phyloP scores from a whole-genome alignment of 2,113 vertebrate genomes.

The Colinus virginianus region DNA sequence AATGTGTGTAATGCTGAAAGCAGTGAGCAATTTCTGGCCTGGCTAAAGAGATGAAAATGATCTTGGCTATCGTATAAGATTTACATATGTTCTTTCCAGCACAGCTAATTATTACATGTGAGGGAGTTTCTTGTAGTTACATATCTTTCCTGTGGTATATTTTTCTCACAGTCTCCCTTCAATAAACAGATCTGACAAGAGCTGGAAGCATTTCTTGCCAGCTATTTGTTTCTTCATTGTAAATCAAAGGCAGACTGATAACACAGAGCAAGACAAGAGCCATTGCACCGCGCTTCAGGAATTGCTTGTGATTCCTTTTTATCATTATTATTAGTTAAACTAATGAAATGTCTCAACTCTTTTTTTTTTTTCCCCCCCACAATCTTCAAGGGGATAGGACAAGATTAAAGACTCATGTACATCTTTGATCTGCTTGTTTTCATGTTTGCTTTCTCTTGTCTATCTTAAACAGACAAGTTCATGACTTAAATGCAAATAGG shows the following conservation, averaged over 20 bases:
- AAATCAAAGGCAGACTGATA: constrained; percentile 57
- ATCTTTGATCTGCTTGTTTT: constrained; percentile 61
- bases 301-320: background rate
- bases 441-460: constrained; percentile 44
- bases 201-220: constrained; percentile 17
- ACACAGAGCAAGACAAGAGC: constrained; percentile 7
- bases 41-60: background rate
- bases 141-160: background rate
- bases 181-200: background rate
- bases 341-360: constrained; percentile 36
- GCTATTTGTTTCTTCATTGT: constrained; percentile 26
- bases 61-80: background rate
- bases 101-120: background rate
- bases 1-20: background rate
- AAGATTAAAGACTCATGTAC: constrained; percentile 51
- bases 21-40: background rate
- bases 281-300: constrained; percentile 24
- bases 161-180: constrained; percentile 1
- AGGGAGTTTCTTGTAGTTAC: background rate
- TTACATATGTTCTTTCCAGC: background rate
- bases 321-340: constrained; percentile 46
- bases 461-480: constrained; percentile 10
- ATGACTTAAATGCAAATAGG: constrained; percentile 3
- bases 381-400: constrained; percentile 39
- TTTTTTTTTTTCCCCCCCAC: background rate